Base-by-base conservation (phyloP, 37 sponge, comb jelly and placozoan genomes). In the Dysidea cf. avara region DNA sequence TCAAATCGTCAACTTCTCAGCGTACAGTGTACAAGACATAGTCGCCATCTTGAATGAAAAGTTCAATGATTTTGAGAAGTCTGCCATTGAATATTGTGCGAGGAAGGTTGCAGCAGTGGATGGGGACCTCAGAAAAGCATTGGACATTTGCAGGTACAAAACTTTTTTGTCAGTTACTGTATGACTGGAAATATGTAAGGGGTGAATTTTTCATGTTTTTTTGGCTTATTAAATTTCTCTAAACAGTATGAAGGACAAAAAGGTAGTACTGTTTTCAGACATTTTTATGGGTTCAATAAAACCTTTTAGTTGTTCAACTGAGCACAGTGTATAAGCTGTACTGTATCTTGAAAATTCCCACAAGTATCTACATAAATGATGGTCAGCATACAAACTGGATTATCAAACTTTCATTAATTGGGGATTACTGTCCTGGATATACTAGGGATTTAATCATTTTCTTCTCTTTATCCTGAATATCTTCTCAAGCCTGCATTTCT, bases 111-210 rank as follows among this genome's bases (percentile, higher is more conserved):
- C 97, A 6, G 73, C 94, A 0, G 94, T 88, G 12, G 73, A 86
- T 61, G 97, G 97, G 17, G 97, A 96, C 61, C 56, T 86, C n/a
- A 63, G 97, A 32, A 96, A 92, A 68, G 97, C 97, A n/a, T 71
- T 96, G 25, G 97, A 96, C 70, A 67, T 96, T 22, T 94, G 95
- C 74, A 57, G 86, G 87, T 86, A 64, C n/a, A n/a, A n/a, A n/a
- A n/a, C n/a, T n/a, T n/a, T n/a, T n/a, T n/a, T n/a, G n/a, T n/a
- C 90, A 96, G 76, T 13, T 86, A 39, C 76, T 75, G 6, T 86
- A 94, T 35, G 51, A 61, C 4, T 68, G 78, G 50, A 36, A 56
- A 33, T 48, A 66, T 7, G 54, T 29, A n/a, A n/a, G 16, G 52
- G 13, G 52, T 49, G 52, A 18, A 16, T 16, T 49, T 13, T 16